Evolutionary conservation across 2,888 invertebrate species (phyloP).

Genomic region (Caenorhabditis macrosperma): DNA sequence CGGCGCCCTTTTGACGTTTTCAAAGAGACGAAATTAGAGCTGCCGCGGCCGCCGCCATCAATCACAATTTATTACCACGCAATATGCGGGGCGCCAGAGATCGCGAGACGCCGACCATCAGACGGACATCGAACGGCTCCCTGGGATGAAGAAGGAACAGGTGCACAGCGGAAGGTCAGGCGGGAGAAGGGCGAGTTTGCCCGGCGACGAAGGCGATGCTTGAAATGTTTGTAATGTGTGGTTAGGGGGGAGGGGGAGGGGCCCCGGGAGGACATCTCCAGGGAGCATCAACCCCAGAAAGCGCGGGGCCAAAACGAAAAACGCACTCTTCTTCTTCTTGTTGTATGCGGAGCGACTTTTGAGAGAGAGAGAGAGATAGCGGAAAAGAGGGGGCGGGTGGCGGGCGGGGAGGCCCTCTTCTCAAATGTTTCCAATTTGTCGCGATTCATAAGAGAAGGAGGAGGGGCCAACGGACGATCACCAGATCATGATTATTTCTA

Average conservation of each 20-base stretch:
- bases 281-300: neutral
- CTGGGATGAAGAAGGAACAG: neutral
- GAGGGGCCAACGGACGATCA: too few relatives aligned
- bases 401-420: neutral
- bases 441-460: too few relatives aligned
- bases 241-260: neutral
- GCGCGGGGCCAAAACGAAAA: neutral
- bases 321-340: too few relatives aligned
- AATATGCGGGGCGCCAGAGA: conserved; percentile 9
- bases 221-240: conserved; percentile 4
- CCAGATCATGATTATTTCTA: too few relatives aligned
- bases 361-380: conserved; percentile 27
- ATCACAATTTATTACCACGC: conserved; percentile 54
- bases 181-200: too few relatives aligned
- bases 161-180: neutral
- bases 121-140: neutral
- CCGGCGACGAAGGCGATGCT: neutral
- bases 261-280: neutral
- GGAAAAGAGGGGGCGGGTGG: conserved; percentile 23
- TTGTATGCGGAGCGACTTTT: conserved; percentile 21
- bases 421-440: conserved; percentile 33
- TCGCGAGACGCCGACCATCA: conserved; percentile 6
- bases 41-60: conserved; percentile 51
- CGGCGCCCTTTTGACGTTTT: conserved; percentile 43
- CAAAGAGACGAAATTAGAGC: conserved; percentile 49